A percentile compares a stretch with the other conserved stretches of the same genome.
Evolutionary conservation across 2,888 invertebrate species (phyloP).

Genomic region (Pseudanteris insignis): DNA sequence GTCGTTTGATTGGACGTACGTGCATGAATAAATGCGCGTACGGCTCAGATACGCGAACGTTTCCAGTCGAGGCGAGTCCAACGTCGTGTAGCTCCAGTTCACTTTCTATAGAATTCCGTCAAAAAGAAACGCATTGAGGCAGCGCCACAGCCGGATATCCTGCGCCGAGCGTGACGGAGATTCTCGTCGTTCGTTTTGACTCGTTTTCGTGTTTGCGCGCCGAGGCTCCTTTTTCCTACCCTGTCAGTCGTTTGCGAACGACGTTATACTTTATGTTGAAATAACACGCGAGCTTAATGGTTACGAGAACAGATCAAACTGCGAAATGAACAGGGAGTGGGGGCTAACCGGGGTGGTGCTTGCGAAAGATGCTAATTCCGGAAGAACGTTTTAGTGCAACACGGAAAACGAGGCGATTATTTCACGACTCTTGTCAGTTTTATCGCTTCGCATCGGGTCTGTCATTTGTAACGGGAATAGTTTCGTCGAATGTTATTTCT

Average conservation of each 20-base stretch:
- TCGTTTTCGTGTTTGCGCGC: constrained; percentile 11
- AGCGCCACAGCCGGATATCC: constrained; percentile 34
- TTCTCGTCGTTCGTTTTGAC: constrained; percentile 27
- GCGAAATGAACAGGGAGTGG: constrained; percentile 28
- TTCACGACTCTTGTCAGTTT: no score
- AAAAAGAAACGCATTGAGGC: constrained; percentile 35
- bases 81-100: constrained; percentile 12
- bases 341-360: no score
- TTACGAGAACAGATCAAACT: constrained; percentile 6
- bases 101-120: constrained; percentile 34
- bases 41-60: no score
- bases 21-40: no score
- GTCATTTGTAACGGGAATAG: no score
- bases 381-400: no score
- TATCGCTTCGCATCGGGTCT: no score
- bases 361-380: constrained; percentile 39
- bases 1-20: no score
- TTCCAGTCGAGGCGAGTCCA: no score
- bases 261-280: constrained; percentile 17
- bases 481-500: no score
- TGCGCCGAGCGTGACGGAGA: constrained; percentile 42
- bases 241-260: constrained; percentile 5
- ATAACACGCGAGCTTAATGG: constrained; percentile 27
- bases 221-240: no score
- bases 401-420: no score